Conservation (phyloP, 1,140 invertebrate genomes). For the Nomia melanderi region DNA sequence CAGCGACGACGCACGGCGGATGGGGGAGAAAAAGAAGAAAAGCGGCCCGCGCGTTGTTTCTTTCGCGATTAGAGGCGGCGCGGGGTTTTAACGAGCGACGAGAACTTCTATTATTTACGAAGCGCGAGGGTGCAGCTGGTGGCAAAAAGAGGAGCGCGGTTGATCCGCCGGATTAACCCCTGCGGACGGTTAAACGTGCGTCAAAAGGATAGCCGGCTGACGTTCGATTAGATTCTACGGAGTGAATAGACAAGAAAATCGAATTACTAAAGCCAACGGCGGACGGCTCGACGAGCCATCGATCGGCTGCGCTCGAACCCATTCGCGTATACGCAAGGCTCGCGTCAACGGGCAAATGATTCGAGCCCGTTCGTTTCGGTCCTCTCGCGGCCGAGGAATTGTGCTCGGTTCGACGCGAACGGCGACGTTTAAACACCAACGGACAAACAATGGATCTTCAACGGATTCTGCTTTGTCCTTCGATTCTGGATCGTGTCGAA, state of each 20-base stretch:
- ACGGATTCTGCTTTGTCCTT: too few species aligned
- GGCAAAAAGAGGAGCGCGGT: too few species aligned
- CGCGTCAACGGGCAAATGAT: not conserved
- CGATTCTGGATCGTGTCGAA: too few species aligned
- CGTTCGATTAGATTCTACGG: conserved; percentile 1
- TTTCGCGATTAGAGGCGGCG: too few species aligned
- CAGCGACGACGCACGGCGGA: too few species aligned
- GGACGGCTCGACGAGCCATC: not conserved
- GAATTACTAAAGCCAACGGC: not conserved
- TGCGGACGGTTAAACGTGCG: conserved; percentile 1
- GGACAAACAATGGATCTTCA: too few species aligned
- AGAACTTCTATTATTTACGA: too few species aligned
- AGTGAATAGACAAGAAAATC: conserved; percentile 21
- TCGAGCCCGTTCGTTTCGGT: not conserved
- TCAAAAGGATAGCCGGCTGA: conserved; percentile 6
- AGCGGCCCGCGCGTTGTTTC: too few species aligned
- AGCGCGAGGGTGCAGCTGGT: too few species aligned
- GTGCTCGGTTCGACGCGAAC: too few species aligned
- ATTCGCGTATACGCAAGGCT: not conserved
- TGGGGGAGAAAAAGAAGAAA: too few species aligned
- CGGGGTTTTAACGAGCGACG: too few species aligned
- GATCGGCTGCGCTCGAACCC: not conserved
- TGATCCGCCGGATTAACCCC: conserved; percentile 6
- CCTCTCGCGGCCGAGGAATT: not conserved
- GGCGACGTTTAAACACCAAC: not conserved